These are phyloP conservation scores for Heliconius melpomene DNA, from an alignment of 1,140 invertebrate species.

Conservation along the genomic window DNA sequence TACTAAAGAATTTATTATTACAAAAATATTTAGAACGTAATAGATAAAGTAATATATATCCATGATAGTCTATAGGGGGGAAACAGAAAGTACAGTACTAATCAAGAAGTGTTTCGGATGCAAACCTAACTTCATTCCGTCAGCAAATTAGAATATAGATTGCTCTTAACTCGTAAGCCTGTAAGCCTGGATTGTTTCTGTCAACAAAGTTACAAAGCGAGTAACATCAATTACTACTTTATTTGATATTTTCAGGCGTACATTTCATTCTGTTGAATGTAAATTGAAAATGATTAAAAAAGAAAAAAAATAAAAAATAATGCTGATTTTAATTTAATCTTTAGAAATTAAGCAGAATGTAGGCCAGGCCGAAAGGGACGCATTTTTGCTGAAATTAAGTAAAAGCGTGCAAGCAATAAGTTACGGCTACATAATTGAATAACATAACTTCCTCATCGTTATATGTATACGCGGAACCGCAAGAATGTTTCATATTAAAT, in stretches of 20 bases:
- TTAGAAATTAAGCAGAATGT: too few species aligned
- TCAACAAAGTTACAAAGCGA: conserved; percentile 9
- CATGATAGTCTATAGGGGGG: too few species aligned
- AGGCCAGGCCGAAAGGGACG: too few species aligned
- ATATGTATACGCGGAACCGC: not conserved
- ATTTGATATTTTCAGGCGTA: not conserved
- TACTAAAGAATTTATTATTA: not conserved
- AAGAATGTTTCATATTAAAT: not conserved
- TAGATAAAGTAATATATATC: too few species aligned
- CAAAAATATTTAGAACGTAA: not conserved
- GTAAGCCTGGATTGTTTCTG: not conserved
- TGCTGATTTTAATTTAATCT: too few species aligned
- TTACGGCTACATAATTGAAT: not conserved
- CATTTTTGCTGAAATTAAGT: not conserved
- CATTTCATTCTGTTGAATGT: too few species aligned
- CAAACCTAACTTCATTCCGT: not conserved
- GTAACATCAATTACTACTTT: not conserved
- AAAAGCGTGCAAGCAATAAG: not conserved
- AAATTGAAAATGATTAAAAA: too few species aligned
- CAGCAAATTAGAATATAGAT: not conserved
- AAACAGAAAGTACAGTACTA: not conserved
- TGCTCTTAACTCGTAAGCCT: not conserved
- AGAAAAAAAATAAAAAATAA: too few species aligned
- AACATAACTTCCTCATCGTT: not conserved
- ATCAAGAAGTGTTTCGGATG: not conserved